Evolutionary conservation across 2,113 vertebrate species (phyloP).

Genomic region (Abramis brama): DNA sequence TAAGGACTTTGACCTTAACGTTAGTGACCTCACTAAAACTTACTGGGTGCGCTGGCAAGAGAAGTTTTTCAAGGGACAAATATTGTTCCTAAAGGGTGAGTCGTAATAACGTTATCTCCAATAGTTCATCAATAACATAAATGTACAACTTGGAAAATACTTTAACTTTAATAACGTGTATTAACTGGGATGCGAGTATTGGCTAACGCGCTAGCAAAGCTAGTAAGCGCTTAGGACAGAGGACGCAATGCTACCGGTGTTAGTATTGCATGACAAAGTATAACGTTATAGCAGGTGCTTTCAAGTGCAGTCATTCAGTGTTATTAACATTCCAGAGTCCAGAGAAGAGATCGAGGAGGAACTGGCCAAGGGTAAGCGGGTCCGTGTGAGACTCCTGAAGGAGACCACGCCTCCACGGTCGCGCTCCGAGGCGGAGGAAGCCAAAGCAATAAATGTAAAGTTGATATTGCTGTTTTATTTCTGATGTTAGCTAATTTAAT

Average conservation of each 20-base stretch:
- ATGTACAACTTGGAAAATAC: neutral
- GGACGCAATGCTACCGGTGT: too few species aligned
- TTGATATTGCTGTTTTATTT: neutral
- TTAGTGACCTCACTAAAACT: neutral
- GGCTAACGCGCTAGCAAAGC: too few species aligned
- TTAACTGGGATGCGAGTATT: too few species aligned
- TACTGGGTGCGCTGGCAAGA: constrained; percentile 1
- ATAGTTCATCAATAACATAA: neutral
- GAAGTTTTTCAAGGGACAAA: neutral
- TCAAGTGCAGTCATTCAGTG: neutral
- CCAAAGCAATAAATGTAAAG: neutral
- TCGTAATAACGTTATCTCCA: neutral
- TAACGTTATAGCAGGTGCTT: neutral
- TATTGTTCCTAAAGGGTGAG: constrained; percentile 9
- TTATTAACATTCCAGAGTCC: neutral
- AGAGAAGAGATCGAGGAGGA: neutral
- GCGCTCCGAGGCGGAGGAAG: neutral
- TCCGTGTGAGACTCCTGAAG: neutral
- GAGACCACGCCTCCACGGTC: neutral
- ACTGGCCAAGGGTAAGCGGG: neutral
- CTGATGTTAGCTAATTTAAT: neutral
- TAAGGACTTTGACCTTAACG: neutral
- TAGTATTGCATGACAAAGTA: neutral
- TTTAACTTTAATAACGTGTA: too few species aligned
- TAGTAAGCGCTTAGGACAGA: too few species aligned